A percentile compares a stretch with the other conserved stretches of the same genome.
These are phyloP conservation scores for Simalia tracyae DNA, from an alignment of 2,797 vertebrate species.

Conservation along the genomic window DNA sequence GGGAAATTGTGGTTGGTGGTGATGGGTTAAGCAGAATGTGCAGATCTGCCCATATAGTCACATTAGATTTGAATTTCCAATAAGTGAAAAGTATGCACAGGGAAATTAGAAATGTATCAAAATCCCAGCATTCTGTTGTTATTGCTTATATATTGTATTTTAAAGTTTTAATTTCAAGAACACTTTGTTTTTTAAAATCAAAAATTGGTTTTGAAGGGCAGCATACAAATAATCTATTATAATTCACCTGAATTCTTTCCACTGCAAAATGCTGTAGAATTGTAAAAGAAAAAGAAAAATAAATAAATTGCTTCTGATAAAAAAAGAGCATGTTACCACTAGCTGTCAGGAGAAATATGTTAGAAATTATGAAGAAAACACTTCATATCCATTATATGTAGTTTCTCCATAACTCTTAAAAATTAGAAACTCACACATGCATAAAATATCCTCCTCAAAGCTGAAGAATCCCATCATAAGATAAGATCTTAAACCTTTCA, in stretches of 20 bases:
- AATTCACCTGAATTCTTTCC: background rate
- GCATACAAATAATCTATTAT: background rate
- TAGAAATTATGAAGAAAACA: background rate
- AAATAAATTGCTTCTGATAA: background rate
- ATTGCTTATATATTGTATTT: background rate
- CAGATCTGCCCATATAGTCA: background rate
- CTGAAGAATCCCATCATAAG: background rate
- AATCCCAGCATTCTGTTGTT: background rate
- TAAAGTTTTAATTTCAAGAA: background rate
- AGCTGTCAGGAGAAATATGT: background rate
- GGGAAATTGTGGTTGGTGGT: background rate
- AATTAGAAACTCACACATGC: background rate
- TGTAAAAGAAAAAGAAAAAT: background rate
- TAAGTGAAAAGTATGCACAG: slow-evolving; percentile 25
- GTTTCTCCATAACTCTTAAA: background rate
- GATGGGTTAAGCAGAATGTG: background rate
- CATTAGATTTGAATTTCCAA: slow-evolving; percentile 38
- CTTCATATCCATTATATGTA: background rate
- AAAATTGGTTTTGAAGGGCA: background rate
- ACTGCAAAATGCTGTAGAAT: background rate
- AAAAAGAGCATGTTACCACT: background rate
- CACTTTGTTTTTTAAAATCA: background rate
- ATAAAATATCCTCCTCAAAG: background rate
- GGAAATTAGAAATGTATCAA: slow-evolving; percentile 42
- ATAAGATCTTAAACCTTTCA: background rate